Conservation (phyloP, 2,888 invertebrate genomes). For the Argyresthia goedartella region DNA sequence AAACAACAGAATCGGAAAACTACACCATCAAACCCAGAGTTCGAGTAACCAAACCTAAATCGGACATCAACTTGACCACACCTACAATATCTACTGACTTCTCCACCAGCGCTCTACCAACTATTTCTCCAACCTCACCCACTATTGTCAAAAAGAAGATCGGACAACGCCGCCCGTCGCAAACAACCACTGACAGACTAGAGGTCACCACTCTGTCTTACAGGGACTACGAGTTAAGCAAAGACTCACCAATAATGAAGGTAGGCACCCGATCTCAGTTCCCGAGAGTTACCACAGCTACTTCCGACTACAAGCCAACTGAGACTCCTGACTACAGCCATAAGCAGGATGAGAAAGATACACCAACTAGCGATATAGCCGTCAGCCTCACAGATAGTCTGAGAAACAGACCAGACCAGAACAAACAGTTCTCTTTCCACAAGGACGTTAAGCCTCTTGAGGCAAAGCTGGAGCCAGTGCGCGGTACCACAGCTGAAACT, state of each 20-base stretch:
- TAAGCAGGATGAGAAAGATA: constrained; percentile 66
- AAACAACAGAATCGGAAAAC: constrained; percentile 32
- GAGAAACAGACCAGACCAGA: constrained; percentile 22
- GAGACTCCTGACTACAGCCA: constrained; percentile 56
- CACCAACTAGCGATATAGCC: constrained; percentile 61
- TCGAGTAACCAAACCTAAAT: constrained; percentile 36
- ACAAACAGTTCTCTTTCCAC: constrained; percentile 52
- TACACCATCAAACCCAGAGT: constrained; percentile 48
- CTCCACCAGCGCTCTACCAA: constrained; percentile 59
- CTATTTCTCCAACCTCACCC: constrained; percentile 54
- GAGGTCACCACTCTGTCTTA: constrained; percentile 45
- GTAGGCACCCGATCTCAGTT: constrained; percentile 48
- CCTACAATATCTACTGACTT: constrained; percentile 53
- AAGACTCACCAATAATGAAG: constrained; percentile 65
- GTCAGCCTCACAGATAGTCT: constrained; percentile 42
- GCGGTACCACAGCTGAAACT: constrained; percentile 33
- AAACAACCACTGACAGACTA: constrained; percentile 35
- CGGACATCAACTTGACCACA: constrained; percentile 46
- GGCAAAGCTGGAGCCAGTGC: constrained; percentile 36
- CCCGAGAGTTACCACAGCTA: constrained; percentile 26
- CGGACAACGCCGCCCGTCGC: constrained; percentile 39
- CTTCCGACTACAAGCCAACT: constrained; percentile 34
- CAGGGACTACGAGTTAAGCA: constrained; percentile 34
- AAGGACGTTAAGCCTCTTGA: constrained; percentile 57
- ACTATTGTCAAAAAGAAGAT: constrained; percentile 53